Base-by-base conservation (phyloP, 2,888 invertebrate genomes). In the Limnephilus lunatus region DNA sequence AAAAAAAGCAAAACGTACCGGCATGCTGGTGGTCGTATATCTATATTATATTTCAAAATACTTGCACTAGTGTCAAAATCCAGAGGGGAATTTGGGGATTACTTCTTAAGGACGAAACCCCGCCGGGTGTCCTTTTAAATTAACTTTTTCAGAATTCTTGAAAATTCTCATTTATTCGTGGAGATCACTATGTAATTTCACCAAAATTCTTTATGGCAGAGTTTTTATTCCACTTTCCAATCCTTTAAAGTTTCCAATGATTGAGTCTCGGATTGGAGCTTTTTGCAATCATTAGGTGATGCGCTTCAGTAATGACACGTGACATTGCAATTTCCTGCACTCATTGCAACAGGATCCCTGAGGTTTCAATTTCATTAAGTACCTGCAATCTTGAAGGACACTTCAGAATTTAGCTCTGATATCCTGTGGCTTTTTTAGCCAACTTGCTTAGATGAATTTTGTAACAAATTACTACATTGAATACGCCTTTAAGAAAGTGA, bases 351-450 rank as follows among this genome's bases (percentile, higher is more conserved):
- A 35, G 35, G 83, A 25, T 83, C 83, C n/a, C 11, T 14, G 35
- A 83, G 31, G 83, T 32, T 83, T 82, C 82, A 82, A 82, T 82
- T 35, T 83, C 83, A 83, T 83, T 35, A 83, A 32, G 35, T 68
- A 25, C 68, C 25, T 25, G n/a, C 7, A 25, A 25, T 25, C n/a
- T 19, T 68, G 19, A n/a, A 68, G 68, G n/a, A 68, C 25, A 25
- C 68, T 68, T n/a, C 68, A 68, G 9, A 25, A 25, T 68, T 68
- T n/a, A 68, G 9, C 68, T 68, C n/a, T 68, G 25, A 68, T 68
- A 25, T 25, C 25, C 68, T 68, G 53, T 25, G 5, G 25, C n/a
- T 68, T 68, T 53, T 68, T 68, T 68, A 68, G 7, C 25, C 7
- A 68, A 68, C 25, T 68, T 25, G 9, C 68, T 68, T n/a, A 1